Evolutionary conservation across 1,140 invertebrate species (phyloP).

Genomic region (Formica exsecta): DNA sequence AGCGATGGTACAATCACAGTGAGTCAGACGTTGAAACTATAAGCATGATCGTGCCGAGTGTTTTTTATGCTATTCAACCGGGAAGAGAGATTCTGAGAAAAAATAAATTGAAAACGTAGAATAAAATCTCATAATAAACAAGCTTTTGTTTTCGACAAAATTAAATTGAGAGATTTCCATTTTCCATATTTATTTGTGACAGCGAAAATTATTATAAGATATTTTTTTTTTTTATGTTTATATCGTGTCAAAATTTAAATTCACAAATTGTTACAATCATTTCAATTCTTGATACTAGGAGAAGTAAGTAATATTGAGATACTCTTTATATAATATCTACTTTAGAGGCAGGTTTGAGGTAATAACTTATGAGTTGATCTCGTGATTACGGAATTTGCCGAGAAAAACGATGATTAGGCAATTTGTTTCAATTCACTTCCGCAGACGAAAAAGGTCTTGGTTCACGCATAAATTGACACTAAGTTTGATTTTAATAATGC

Average conservation of each 20-base stretch:
- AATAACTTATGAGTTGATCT: conserved; percentile 11
- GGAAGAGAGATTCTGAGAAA: conserved; percentile 25
- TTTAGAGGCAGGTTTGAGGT: background rate
- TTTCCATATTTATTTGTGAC: background rate
- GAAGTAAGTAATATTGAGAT: conserved; percentile 5
- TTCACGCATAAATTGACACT: conserved; percentile 12
- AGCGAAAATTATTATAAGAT: background rate
- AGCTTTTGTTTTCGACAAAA: background rate
- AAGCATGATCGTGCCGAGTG: conserved; percentile 10
- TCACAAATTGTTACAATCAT: background rate
- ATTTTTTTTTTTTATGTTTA: background rate
- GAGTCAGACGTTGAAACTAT: background rate
- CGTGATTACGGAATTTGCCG: background rate
- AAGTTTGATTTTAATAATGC: background rate
- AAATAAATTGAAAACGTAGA: background rate
- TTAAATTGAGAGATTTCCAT: background rate
- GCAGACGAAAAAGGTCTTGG: background rate
- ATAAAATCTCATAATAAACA: background rate
- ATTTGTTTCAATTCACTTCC: background rate
- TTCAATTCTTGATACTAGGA: conserved; percentile 4
- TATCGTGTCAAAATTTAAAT: background rate
- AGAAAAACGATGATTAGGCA: background rate
- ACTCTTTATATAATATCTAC: conserved; percentile 6
- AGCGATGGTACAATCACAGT: background rate
- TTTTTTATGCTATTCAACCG: background rate